A percentile compares a stretch with the other conserved stretches of the same genome.
phyloP scores from a whole-genome alignment of 2,113 vertebrate genomes.

The Tylochromis polylepis region DNA sequence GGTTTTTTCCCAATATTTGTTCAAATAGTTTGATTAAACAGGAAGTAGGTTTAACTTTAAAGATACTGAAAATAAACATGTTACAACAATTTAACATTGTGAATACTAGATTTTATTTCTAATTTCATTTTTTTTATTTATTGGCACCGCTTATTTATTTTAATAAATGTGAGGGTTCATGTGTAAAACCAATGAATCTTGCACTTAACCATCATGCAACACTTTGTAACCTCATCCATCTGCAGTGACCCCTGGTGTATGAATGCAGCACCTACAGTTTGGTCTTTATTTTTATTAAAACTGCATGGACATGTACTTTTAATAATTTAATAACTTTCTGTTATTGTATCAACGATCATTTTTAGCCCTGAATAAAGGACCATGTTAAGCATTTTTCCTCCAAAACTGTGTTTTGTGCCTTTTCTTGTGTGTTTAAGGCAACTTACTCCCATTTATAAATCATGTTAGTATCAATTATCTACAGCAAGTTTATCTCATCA shows the following conservation, averaged over 20 bases:
- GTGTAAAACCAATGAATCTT: not conserved
- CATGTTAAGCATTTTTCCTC: rapidly evolving
- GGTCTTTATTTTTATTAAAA: not conserved
- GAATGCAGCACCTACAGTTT: not conserved
- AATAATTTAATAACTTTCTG: not conserved
- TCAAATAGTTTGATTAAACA: not conserved
- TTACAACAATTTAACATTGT: not conserved
- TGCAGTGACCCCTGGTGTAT: not conserved
- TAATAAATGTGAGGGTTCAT: not conserved
- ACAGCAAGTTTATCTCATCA: not conserved
- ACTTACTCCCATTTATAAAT: not conserved
- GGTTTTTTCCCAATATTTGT: rapidly evolving
- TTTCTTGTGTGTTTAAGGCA: not conserved
- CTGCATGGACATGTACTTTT: not conserved
- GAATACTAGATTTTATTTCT: not conserved
- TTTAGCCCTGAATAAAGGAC: not conserved
- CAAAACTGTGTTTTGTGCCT: not conserved
- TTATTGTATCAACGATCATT: rapidly evolving
- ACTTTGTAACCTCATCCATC: not conserved
- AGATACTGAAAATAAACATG: not conserved
- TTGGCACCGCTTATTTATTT: rapidly evolving
- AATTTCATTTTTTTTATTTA: not conserved
- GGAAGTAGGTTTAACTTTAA: not conserved
- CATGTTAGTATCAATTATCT: not conserved
- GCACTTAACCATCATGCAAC: not conserved